Conservation (phyloP, 2,888 invertebrate species). For the Hipparchia sbordonii region DNA sequence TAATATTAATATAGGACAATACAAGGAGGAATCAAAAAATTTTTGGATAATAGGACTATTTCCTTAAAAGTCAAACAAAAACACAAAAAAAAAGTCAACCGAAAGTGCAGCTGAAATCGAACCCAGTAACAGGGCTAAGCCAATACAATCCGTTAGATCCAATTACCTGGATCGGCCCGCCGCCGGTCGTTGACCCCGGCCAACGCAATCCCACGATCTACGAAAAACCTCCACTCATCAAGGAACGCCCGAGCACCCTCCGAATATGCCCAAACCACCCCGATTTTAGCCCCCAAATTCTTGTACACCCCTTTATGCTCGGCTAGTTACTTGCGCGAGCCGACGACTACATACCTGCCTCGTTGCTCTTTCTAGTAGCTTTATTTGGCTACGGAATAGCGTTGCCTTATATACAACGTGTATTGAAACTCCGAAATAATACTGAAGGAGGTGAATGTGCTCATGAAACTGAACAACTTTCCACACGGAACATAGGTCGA, state of each 20-base stretch:
- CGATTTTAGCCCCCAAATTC: slow-evolving; percentile 79
- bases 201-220: slow-evolving; percentile 67
- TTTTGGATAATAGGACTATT: no score
- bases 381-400: no score
- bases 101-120: slow-evolving; percentile 15
- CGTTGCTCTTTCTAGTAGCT: no score
- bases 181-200: slow-evolving; percentile 73
- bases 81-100: slow-evolving; percentile 9
- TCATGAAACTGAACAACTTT: no score
- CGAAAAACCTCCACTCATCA: slow-evolving; percentile 82
- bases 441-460: no score
- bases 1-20: no score
- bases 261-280: slow-evolving; percentile 72
- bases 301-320: slow-evolving; percentile 49
- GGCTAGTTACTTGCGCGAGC: slow-evolving; percentile 27
- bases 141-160: slow-evolving; percentile 50
- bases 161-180: slow-evolving; percentile 78
- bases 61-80: no score
- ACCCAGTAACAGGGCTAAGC: slow-evolving; percentile 24
- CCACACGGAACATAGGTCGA: no score
- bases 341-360: background rate
- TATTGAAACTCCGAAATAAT: no score
- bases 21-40: no score
- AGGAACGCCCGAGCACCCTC: slow-evolving; percentile 68
- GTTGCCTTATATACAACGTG: no score